These are phyloP conservation scores for Stenotaenia linearis DNA, from an alignment of 2,888 invertebrate genomes.

Conservation along the genomic window DNA sequence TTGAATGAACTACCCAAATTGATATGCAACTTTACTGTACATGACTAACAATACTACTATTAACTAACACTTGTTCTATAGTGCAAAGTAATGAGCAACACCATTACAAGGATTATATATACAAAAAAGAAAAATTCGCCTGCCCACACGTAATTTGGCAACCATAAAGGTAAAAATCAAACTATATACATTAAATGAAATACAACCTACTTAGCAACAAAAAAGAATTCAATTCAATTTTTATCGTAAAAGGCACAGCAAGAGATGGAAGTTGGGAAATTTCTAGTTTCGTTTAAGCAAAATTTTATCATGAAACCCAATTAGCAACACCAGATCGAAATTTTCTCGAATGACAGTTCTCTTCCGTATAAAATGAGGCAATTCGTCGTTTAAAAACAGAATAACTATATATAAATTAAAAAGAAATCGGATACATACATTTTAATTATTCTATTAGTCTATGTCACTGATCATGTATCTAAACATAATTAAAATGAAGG, in stretches of 20 bases:
- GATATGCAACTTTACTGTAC: not conserved
- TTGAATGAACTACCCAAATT: not conserved
- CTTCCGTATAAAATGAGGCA: not conserved
- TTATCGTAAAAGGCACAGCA: not conserved
- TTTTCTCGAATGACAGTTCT: not conserved
- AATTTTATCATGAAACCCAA: not conserved
- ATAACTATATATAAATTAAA: no score
- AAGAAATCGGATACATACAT: no score
- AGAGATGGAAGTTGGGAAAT: not conserved
- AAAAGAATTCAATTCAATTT: not conserved
- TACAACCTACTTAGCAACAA: not conserved
- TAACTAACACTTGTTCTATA: not conserved
- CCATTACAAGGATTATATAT: not conserved
- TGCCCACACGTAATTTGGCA: not conserved
- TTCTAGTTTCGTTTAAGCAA: not conserved
- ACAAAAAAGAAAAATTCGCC: not conserved
- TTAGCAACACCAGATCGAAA: not conserved
- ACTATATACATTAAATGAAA: not conserved
- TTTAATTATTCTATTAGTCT: no score
- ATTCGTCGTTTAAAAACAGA: no score
- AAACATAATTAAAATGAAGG: no score
- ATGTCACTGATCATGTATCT: no score
- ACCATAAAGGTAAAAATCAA: not conserved
- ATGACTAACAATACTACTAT: not conserved
- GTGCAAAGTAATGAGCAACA: not conserved